phyloP scores from a whole-genome alignment of 2,113 vertebrate genomes.

The Epinephelus fuscoguttatus region DNA sequence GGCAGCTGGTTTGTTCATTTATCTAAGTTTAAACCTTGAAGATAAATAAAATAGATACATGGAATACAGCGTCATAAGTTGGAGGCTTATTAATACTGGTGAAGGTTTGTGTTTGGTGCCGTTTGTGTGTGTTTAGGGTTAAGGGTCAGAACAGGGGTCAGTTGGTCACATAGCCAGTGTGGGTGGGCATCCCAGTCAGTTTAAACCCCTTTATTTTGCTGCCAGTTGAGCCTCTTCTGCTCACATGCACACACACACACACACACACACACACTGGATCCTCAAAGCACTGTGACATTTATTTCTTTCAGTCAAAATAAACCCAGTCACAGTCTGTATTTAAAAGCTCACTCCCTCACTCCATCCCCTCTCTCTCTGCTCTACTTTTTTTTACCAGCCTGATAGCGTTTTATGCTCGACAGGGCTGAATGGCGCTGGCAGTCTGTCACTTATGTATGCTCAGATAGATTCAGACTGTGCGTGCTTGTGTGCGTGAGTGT shows the following conservation, averaged over 20 bases:
- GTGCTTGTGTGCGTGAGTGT: conserved; percentile 16
- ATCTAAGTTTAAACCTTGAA: background rate
- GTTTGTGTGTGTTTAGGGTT: conserved; percentile 1
- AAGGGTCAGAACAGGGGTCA: conserved; percentile 40
- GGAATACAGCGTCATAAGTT: background rate
- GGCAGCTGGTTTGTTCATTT: background rate
- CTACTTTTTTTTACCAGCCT: conserved; percentile 66
- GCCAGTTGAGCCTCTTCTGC: conserved; percentile 37
- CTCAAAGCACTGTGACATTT: conserved; percentile 54
- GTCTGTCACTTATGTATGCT: conserved; percentile 70
- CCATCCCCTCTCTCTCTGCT: background rate
- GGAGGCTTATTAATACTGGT: too few species aligned
- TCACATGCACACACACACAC: background rate
- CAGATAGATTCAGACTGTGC: conserved; percentile 45
- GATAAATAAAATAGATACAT: background rate
- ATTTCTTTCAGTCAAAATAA: conserved; percentile 65
- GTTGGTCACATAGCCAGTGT: conserved; percentile 45
- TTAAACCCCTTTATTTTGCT: conserved; percentile 58
- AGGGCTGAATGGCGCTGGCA: conserved; percentile 65
- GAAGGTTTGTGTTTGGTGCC: background rate
- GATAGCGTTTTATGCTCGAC: conserved; percentile 57
- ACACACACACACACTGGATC: conserved; percentile 8
- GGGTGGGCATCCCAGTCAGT: conserved; percentile 53
- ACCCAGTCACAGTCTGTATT: conserved; percentile 33
- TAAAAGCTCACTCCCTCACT: conserved; percentile 28